These are phyloP conservation scores for Caloenas nicobarica DNA, from an alignment of 2,113 vertebrate species.

Conservation along the genomic window DNA sequence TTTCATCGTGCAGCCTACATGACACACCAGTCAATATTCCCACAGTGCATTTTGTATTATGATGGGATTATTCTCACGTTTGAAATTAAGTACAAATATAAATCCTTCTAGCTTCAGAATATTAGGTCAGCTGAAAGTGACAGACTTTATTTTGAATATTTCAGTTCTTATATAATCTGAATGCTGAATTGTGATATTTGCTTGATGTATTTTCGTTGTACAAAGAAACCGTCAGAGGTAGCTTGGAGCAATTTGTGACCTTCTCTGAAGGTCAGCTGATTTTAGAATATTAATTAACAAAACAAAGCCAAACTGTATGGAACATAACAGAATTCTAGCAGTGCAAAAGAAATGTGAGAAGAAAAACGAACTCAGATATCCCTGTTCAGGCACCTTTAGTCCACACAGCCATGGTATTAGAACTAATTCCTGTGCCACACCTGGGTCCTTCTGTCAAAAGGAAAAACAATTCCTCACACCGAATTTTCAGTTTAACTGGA, in stretches of 20 bases:
- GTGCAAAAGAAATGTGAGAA: not conserved
- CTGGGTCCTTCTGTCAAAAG: not conserved
- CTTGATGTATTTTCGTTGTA: not conserved
- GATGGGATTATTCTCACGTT: not conserved
- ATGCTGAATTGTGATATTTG: not conserved
- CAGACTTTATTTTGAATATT: not conserved
- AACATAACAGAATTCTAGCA: not conserved
- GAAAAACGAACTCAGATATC: not conserved
- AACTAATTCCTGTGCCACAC: not conserved
- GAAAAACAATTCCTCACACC: not conserved
- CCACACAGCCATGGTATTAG: not conserved
- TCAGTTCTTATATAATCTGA: not conserved
- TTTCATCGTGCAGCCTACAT: not conserved
- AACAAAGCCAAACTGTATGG: not conserved
- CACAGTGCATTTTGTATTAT: not conserved
- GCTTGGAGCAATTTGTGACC: not conserved
- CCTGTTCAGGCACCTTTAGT: not conserved
- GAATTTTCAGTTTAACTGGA: not conserved
- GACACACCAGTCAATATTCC: not conserved
- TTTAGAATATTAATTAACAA: conserved; percentile 9
- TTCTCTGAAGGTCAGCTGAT: not conserved
- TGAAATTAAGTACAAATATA: not conserved
- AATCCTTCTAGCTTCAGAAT: not conserved
- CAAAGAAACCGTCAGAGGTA: not conserved
- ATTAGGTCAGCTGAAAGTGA: not conserved